These are phyloP conservation scores for Trichopoda pennipes DNA, from an alignment of 2,888 invertebrate species.

Conservation along the genomic window DNA sequence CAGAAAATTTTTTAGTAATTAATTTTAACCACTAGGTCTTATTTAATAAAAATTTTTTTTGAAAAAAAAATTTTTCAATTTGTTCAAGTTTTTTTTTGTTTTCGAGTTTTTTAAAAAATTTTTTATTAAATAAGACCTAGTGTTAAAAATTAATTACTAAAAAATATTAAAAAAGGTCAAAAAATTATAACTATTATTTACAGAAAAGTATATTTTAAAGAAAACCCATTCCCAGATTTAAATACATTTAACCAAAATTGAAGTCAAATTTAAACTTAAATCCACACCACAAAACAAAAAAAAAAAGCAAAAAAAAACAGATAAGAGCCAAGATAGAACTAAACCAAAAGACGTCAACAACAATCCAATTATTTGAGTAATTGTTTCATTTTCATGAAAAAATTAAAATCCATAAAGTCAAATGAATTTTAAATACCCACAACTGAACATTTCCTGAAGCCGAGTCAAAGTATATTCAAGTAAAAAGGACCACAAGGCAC, in stretches of 20 bases:
- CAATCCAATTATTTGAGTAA: conserved; percentile 79
- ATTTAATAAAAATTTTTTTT: too few species aligned
- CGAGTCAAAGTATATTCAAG: background rate
- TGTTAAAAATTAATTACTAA: too few species aligned
- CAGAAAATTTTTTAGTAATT: too few species aligned
- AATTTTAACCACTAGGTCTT: too few species aligned
- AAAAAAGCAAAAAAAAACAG: conserved; percentile 25
- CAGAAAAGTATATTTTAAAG: too few species aligned
- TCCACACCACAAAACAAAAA: conserved; percentile 16
- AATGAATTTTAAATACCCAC: conserved; percentile 70
- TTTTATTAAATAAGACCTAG: too few species aligned
- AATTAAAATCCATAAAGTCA: conserved; percentile 79
- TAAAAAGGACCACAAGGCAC: conserved; percentile 50
- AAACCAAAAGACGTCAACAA: conserved; percentile 65
- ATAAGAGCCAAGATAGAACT: conserved; percentile 25
- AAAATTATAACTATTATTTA: too few species aligned
- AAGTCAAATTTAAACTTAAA: conserved; percentile 17
- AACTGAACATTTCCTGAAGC: conserved; percentile 9
- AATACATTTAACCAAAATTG: conserved; percentile 11
- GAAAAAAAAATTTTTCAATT: too few species aligned
- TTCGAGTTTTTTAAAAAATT: too few species aligned
- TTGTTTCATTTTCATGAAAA: conserved; percentile 79
- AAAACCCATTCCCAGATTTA: conserved; percentile 9
- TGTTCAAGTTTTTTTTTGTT: too few species aligned
- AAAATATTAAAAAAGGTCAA: too few species aligned